These are phyloP conservation scores for Macquaria australasica DNA, from an alignment of 2,113 vertebrate species.

Conservation along the genomic window DNA sequence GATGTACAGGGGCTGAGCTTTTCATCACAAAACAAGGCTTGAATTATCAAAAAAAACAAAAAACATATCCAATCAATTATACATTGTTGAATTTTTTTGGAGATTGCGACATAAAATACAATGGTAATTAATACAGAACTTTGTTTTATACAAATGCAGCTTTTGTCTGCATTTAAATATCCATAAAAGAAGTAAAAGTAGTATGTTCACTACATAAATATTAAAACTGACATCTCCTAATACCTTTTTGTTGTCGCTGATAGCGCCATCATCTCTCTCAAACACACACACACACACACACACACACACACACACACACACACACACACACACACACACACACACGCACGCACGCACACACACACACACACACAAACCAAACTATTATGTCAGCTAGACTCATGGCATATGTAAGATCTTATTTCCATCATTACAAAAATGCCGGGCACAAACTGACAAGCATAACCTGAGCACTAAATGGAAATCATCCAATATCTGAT, in stretches of 20 bases:
- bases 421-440: constrained; percentile 85
- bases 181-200: background rate
- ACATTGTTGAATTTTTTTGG: background rate
- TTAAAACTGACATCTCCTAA: constrained; percentile 1
- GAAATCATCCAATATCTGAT: constrained; percentile 86
- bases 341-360: background rate
- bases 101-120: background rate
- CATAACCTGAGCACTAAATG: constrained; percentile 86
- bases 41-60: background rate
- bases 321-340: constrained; percentile 19
- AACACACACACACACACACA: constrained; percentile 7
- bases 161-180: constrained; percentile 13
- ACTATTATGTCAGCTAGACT: constrained; percentile 83
- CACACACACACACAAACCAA: constrained; percentile 59
- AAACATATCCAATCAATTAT: background rate
- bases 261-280: background rate
- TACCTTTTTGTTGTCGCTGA: constrained; percentile 23
- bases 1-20: constrained; percentile 61
- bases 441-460: constrained; percentile 84
- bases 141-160: background rate
- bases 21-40: constrained; percentile 58
- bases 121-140: background rate
- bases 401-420: constrained; percentile 84
- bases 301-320: background rate
- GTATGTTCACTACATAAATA: constrained; percentile 6